Percentiles rank a stretch among this genome's conserved stretches.
Conservation (phyloP, 2,797 vertebrate species). For the Bradypodion pumilum region DNA sequence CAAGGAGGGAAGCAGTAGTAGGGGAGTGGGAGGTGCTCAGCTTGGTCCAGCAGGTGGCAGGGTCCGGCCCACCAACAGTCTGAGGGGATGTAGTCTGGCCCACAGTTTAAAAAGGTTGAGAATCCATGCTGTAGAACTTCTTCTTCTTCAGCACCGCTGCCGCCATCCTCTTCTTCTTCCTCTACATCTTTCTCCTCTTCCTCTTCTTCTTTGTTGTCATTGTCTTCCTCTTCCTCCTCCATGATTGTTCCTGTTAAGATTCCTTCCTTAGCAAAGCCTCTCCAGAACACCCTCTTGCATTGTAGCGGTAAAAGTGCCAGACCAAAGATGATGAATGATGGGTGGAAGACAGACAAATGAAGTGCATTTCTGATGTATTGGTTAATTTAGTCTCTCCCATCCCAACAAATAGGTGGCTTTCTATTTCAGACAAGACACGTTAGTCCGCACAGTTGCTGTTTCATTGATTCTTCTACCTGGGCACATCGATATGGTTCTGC, state of each 20-base stretch:
- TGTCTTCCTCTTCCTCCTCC: too few species aligned
- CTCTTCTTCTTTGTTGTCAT: too few species aligned
- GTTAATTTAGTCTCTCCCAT: constrained; percentile 27
- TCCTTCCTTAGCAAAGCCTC: not conserved
- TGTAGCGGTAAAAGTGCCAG: not conserved
- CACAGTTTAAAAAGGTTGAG: too few species aligned
- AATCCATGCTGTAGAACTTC: too few species aligned
- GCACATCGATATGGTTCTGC: constrained; percentile 45
- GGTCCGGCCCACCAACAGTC: too few species aligned
- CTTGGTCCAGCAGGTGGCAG: too few species aligned
- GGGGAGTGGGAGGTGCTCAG: too few species aligned
- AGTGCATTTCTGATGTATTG: not conserved
- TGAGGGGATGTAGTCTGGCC: too few species aligned
- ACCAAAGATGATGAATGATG: not conserved
- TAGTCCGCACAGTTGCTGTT: constrained; percentile 9
- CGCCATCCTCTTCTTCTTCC: too few species aligned
- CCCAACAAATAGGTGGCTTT: not conserved
- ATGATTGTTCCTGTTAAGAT: not conserved
- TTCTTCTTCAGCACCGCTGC: too few species aligned
- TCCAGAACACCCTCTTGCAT: not conserved
- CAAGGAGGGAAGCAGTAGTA: too few species aligned
- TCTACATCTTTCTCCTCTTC: too few species aligned
- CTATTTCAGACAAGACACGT: constrained; percentile 33
- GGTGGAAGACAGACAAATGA: not conserved
- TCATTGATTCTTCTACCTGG: constrained; percentile 44